Conservation (phyloP, 2,888 invertebrate species). For the Catocala fraxini region DNA sequence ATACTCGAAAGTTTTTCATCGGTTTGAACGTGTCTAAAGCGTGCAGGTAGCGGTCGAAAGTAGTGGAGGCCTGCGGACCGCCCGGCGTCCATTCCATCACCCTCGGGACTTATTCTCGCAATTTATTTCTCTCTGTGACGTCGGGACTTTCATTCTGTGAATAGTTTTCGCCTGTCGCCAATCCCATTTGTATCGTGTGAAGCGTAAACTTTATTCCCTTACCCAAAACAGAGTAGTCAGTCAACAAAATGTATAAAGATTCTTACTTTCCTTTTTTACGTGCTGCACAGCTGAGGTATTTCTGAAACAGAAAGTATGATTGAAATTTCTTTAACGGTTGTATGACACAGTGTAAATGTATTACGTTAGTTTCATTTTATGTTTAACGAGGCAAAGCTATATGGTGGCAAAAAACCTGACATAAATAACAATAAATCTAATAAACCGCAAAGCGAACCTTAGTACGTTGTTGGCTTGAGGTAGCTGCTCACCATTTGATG, state of each 20-base stretch:
- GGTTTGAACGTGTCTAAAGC: background rate
- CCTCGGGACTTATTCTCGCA: slow-evolving; percentile 57
- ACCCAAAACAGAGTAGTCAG: slow-evolving; percentile 51
- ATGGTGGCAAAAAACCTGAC: slow-evolving; percentile 34
- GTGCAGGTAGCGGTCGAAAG: slow-evolving; percentile 15
- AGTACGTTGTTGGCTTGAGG: slow-evolving; percentile 40
- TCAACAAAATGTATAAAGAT: slow-evolving; percentile 57
- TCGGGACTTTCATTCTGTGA: slow-evolving; percentile 57
- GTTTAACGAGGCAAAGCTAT: too few species aligned
- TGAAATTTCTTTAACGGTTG: background rate
- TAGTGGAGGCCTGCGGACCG: slow-evolving; percentile 21
- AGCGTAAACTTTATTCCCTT: slow-evolving; percentile 52
- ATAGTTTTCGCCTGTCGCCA: slow-evolving; percentile 55
- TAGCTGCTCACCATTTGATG: slow-evolving; percentile 47
- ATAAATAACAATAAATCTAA: slow-evolving; percentile 50
- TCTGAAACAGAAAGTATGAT: too few species aligned
- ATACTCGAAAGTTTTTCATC: background rate
- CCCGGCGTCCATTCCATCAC: slow-evolving; percentile 45
- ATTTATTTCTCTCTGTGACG: slow-evolving; percentile 61
- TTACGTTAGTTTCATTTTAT: too few species aligned
- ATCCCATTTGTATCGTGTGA: slow-evolving; percentile 52
- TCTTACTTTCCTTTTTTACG: slow-evolving; percentile 29
- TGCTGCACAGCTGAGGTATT: too few species aligned
- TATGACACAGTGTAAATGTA: background rate
- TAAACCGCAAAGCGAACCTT: slow-evolving; percentile 39